phyloP scores from a whole-genome alignment of 2,113 vertebrate genomes.

The Nannospalax galili region DNA sequence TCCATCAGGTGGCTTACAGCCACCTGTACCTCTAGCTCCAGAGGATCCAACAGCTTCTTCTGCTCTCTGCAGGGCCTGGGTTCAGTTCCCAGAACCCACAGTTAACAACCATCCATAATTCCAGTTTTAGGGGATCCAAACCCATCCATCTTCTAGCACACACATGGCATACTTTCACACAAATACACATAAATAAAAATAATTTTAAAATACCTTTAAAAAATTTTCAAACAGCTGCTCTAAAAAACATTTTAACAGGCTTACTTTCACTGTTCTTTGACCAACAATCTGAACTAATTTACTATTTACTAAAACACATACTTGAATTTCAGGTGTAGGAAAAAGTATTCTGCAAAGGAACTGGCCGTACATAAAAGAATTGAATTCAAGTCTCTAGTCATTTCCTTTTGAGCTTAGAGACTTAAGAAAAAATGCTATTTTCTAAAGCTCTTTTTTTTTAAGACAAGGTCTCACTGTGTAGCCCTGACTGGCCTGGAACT shows the following conservation, averaged over 20 bases:
- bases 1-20: too few relatives aligned
- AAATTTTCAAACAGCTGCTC: neutral
- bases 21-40: too few relatives aligned
- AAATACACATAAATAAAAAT: neutral
- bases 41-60: too few relatives aligned
- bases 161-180: neutral
- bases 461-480: too few relatives aligned
- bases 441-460: neutral
- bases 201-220: neutral
- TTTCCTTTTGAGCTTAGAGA: slow-evolving; percentile 40
- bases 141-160: too few relatives aligned
- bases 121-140: neutral
- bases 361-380: neutral
- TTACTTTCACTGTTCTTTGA: neutral
- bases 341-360: neutral
- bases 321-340: slow-evolving; percentile 21
- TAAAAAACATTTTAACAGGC: slow-evolving; percentile 22
- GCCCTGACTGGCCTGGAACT: too few relatives aligned
- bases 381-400: neutral
- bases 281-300: neutral
- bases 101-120: neutral
- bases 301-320: neutral
- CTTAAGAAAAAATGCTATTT: slow-evolving; percentile 35
- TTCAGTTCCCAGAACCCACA: neutral
- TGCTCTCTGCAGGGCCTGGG: too few relatives aligned